phyloP scores from a whole-genome alignment of 2,113 vertebrate species.

The Elaphurus davidianus region DNA sequence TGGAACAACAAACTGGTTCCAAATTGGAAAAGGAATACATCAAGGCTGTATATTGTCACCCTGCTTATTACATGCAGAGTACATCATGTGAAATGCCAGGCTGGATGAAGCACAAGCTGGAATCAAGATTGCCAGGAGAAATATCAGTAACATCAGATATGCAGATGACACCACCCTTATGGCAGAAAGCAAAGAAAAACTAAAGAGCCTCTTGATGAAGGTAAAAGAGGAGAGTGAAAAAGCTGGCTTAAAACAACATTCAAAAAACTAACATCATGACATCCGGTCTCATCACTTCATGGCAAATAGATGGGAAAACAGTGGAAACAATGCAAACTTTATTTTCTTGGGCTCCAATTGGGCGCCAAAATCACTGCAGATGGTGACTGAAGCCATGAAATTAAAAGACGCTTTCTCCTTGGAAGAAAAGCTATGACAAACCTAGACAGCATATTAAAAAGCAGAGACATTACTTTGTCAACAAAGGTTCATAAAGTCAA shows the following conservation, averaged over 20 bases:
- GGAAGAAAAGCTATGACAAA: background rate
- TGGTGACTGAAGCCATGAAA: background rate
- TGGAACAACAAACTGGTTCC: background rate
- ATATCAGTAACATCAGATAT: background rate
- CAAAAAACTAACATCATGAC: background rate
- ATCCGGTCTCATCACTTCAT: background rate
- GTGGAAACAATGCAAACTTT: background rate
- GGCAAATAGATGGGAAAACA: background rate
- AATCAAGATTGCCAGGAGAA: background rate
- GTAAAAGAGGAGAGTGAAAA: background rate
- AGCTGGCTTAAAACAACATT: background rate
- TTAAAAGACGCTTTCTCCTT: rapidly evolving
- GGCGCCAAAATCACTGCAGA: background rate
- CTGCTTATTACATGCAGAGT: background rate
- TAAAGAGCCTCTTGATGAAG: background rate
- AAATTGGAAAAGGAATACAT: rapidly evolving
- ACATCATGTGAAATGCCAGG: background rate
- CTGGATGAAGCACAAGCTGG: background rate
- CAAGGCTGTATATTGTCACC: background rate
- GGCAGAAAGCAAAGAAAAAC: background rate
- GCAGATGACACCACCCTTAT: background rate
- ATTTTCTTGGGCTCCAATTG: background rate
- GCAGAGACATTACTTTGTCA: background rate
- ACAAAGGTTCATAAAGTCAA: background rate
- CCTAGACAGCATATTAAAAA: background rate